Evolutionary conservation across 1,140 invertebrate species (phyloP), one percentile per base, ranked within the genome.

Genomic region (Zaprionus vittiger): DNA sequence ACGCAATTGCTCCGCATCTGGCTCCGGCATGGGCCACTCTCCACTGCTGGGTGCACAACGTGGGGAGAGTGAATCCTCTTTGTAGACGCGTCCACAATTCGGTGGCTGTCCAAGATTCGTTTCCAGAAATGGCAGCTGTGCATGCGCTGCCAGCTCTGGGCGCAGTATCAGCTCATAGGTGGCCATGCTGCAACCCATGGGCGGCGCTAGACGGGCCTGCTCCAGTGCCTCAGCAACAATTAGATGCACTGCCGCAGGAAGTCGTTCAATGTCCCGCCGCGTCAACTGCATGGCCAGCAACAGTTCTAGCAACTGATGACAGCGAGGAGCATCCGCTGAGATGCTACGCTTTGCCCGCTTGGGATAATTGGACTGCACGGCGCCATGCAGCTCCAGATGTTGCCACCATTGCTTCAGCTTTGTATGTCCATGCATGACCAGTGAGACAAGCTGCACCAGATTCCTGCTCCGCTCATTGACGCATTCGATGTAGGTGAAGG

Each of bases 121-220:
- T 34, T 82, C 86, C 5, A 90, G 31, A 20, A 91, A 90, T 0
- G 81, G 79, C 37, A 90, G 26, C 73, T 93, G 92, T 28, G 95
- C 93, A 92, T 96, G 93, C 57, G 94, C 93, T 0, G 96, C 95
- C 71, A 97, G 93, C 93, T 98, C 97, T 57, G 96, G 95, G 12
- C 97, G 94, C 93, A 96, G 96, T n/a, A 98, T 95, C 4, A 98
- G 93, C 47, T 95, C 94, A 90, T 98, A 98, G 1, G 96, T 95
- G 55, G 95, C 94, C 55, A 94, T 93, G 3, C 96, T 95, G 96
- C 97, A 98, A 92, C 96, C 95, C 17, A 95, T 93, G 0, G 96
- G 97, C 15, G 97, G 97, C 37, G 95, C 93, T 63, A 95, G 94
- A 80, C 97, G 95, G 80, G 96, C 97, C 70, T 95, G 94, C 80